Conservation (phyloP, 2,113 vertebrate genomes). For the Pantherophis guttatus region DNA sequence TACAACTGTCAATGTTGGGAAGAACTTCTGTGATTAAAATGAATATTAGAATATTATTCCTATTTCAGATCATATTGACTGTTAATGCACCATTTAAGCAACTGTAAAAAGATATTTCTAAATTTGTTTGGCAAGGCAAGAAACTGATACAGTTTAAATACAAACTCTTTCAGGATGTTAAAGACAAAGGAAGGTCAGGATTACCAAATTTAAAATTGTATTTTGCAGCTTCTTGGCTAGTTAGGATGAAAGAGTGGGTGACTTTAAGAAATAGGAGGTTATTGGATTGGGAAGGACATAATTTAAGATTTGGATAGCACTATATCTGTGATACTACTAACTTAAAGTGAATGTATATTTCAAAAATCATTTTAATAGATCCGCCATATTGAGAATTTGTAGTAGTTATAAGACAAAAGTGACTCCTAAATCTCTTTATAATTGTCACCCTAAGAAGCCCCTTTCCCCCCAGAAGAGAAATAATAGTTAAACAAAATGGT, state of each 20-base stretch:
- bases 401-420: neutral
- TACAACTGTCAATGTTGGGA: neutral
- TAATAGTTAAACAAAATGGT: neutral
- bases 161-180: too few species aligned
- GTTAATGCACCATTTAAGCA: too few species aligned
- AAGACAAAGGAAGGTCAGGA: too few species aligned
- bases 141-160: too few species aligned
- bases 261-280: neutral
- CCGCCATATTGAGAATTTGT: neutral
- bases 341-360: neutral
- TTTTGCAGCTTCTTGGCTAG: too few species aligned
- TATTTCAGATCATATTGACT: neutral
- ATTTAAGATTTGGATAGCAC: neutral
- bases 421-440: neutral
- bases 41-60: neutral
- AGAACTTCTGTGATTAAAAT: neutral
- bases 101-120: too few species aligned
- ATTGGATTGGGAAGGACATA: neutral
- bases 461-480: neutral
- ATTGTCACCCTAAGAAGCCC: neutral
- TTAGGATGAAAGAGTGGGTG: too few species aligned
- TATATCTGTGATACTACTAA: neutral
- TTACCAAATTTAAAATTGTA: too few species aligned
- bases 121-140: too few species aligned
- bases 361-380: neutral